Conservation (phyloP, 2,113 vertebrate genomes). For the Gracilinanus agilis region DNA sequence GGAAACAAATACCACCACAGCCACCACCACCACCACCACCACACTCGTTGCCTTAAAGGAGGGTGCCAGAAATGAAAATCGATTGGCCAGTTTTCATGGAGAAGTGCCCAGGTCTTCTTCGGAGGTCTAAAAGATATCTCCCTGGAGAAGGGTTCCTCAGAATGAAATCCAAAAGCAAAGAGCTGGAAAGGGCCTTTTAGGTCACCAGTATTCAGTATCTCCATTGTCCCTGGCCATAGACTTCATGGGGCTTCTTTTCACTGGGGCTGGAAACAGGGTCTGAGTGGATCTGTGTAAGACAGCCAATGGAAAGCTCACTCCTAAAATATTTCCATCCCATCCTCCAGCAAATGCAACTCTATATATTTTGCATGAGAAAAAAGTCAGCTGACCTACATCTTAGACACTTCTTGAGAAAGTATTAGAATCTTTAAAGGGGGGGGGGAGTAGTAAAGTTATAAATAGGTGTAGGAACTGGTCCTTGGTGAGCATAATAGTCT, state of each 20-base stretch:
- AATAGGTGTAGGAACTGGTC: not conserved
- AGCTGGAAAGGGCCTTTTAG: constrained; percentile 17
- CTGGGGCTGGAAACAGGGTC: constrained; percentile 9
- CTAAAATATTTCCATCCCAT: constrained; percentile 21
- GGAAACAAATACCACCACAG: not conserved
- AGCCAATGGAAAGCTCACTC: not conserved
- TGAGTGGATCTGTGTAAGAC: constrained; percentile 13
- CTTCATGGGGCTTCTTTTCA: constrained; percentile 54
- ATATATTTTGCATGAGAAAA: not conserved
- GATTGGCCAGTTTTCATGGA: constrained; percentile 10
- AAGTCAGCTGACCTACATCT: not conserved
- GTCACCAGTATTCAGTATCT: not conserved
- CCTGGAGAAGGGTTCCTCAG: constrained; percentile 55
- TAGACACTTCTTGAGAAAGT: not conserved
- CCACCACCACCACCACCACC: not conserved
- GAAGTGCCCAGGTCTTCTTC: constrained; percentile 49
- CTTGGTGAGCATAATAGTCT: not conserved
- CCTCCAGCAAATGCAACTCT: constrained; percentile 45
- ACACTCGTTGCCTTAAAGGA: constrained; percentile 58
- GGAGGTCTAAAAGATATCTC: constrained; percentile 62
- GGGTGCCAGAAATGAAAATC: constrained; percentile 20
- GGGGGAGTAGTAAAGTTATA: not conserved
- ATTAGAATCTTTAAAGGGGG: not conserved
- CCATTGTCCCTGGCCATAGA: constrained; percentile 17
- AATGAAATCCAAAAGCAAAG: not conserved